These are phyloP conservation scores for Poecilia wingei DNA, from an alignment of 2,797 vertebrate genomes.

Conservation along the genomic window DNA sequence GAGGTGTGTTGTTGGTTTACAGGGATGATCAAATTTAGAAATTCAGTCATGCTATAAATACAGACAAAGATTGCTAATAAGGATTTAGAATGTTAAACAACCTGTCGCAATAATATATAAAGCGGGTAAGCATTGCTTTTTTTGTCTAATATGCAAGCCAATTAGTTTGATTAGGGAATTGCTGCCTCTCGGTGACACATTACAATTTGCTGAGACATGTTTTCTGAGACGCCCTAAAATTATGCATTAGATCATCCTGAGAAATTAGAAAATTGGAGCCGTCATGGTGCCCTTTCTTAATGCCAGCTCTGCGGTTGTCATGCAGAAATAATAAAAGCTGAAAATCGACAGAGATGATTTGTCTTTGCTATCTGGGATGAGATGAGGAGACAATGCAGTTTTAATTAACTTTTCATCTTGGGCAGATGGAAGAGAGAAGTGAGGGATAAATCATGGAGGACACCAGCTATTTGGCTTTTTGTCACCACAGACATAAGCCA, in stretches of 20 bases:
- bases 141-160: conserved; percentile 1
- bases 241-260: conserved; percentile 21
- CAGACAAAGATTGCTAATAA: conserved; percentile 14
- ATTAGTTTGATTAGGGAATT: conserved; percentile 26
- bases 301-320: conserved; percentile 44
- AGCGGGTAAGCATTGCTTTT: not conserved
- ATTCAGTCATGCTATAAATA: conserved; percentile 16
- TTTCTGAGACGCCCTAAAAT: conserved; percentile 22
- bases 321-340: conserved; percentile 65
- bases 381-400: conserved; percentile 66
- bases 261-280: conserved; percentile 19
- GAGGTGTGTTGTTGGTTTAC: conserved; percentile 9
- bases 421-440: conserved; percentile 65
- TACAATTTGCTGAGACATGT: conserved; percentile 26
- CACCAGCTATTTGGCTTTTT: conserved; percentile 77
- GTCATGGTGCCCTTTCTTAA: conserved; percentile 26
- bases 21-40: conserved; percentile 21
- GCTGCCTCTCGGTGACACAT: conserved; percentile 23
- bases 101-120: conserved; percentile 2
- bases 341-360: conserved; percentile 73
- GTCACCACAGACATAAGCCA: conserved; percentile 58
- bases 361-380: conserved; percentile 57
- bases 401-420: conserved; percentile 77
- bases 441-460: conserved; percentile 76
- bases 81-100: not conserved